Evolutionary conservation across 2,888 invertebrate genomes (phyloP).

Genomic region (Eupeodes luniger): DNA sequence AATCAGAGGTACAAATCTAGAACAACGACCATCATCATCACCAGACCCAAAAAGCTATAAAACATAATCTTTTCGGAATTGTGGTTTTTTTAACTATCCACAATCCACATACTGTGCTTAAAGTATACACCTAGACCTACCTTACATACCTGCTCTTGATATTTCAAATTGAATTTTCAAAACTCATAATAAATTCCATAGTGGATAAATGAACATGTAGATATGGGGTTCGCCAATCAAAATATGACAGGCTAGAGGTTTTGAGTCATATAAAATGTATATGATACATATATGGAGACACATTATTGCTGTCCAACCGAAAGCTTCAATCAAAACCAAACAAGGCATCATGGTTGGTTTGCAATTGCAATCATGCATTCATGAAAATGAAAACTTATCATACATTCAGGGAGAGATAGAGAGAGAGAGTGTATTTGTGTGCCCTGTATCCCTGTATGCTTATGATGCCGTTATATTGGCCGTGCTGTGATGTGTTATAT

Average conservation of each 20-base stretch:
- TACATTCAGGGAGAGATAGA: no score
- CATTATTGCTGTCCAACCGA: background rate
- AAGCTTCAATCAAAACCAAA: constrained; percentile 10
- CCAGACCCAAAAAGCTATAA: background rate
- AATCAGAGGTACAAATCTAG: background rate
- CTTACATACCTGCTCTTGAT: background rate
- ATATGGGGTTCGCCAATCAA: background rate
- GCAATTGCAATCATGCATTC: constrained; percentile 3
- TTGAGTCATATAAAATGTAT: background rate
- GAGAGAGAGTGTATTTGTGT: background rate
- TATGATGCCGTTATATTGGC: background rate
- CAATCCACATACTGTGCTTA: no score
- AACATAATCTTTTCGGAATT: constrained; percentile 18
- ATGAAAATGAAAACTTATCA: constrained; percentile 11
- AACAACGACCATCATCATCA: no score
- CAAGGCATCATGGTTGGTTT: background rate
- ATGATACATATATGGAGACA: constrained; percentile 11
- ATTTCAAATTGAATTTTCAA: constrained; percentile 27
- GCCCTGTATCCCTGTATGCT: no score
- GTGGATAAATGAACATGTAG: background rate
- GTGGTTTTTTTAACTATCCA: background rate
- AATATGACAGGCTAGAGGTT: background rate
- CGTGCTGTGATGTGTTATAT: no score
- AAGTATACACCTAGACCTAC: background rate
- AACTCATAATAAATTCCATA: constrained; percentile 10